Evolutionary conservation across 2,797 vertebrate species (phyloP), one percentile per base, ranked within the genome.

Genomic region (Myotis vivesi): DNA sequence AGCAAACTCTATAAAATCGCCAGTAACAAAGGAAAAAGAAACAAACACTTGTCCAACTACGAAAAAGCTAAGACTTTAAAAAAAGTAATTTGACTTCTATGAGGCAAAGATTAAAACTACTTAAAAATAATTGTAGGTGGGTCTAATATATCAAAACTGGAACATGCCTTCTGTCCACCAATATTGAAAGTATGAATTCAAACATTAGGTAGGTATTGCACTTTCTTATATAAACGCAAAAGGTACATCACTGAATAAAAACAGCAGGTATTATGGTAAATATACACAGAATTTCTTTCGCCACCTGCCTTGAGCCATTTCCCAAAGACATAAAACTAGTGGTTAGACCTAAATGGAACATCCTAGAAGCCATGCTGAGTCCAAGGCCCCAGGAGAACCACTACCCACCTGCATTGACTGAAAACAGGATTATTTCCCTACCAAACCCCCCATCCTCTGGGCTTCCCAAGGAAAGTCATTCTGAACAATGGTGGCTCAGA

Each of bases 271-370:
- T n/a, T 12, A 12, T 0, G 16, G 9, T 28, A 4, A 72, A 38
- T 6, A 9, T 0, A 36, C 17, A 23, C 30, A 16, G 33, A 23
- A 2, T 12, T 15, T 16, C 6, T 0, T 11, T 0, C 13, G 1
- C 51, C 75, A 19, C 12, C 10, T 13, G 38, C 59, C 77, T 15
- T 0, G 23, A 0, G 2, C 36, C 16, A 15, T 0, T 15, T 55
- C 51, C 38, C 23, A 17, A 38, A 79, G 36, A 51, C 12, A 7
- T 2, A 4, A 8, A 38, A 23, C 6, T 6, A 10, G 49, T 1
- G 4, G 19, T 20, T 2, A 16, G 62, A 5, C 38, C 22, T 22
- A 3, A 2, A 55, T 10, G 69, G 69, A 8, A 22, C 3, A 20
- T 0, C 36, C 44, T 55, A 9, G 16, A 15, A 19, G 25, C 51